Conservation (phyloP, 2,888 invertebrate species). For the Folsomia manolachei region DNA sequence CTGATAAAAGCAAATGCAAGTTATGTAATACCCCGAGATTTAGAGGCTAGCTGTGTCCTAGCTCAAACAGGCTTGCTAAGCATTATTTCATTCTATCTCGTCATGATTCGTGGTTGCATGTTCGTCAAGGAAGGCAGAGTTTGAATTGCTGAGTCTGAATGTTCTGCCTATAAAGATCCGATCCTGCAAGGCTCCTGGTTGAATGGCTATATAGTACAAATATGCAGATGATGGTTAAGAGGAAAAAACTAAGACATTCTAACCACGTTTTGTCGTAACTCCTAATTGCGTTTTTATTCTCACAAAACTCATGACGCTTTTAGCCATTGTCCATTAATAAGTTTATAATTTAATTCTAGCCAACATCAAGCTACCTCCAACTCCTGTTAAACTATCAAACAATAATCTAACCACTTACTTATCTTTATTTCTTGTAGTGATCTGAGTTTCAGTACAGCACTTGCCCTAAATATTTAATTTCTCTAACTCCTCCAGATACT, state of each 20-base stretch:
- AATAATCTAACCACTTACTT: constrained; percentile 20
- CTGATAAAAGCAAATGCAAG: too few species aligned
- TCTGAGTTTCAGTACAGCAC: background rate
- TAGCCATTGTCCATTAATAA: constrained; percentile 24
- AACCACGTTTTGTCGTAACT: constrained; percentile 30
- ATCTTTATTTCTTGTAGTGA: constrained; percentile 4
- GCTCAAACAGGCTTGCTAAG: too few species aligned
- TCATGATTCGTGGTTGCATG: too few species aligned
- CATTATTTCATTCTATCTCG: too few species aligned
- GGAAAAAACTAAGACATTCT: constrained; percentile 15
- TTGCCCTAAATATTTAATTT: too few species aligned
- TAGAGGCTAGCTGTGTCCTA: background rate
- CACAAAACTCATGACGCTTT: constrained; percentile 21
- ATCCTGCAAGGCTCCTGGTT: too few species aligned
- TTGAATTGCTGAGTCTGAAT: too few species aligned
- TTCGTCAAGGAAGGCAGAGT: too few species aligned
- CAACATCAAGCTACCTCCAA: constrained; percentile 12
- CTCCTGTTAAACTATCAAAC: background rate
- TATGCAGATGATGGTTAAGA: background rate
- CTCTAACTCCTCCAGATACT: too few species aligned
- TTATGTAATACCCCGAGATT: background rate
- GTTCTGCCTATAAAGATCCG: too few species aligned
- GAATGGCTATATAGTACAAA: too few species aligned
- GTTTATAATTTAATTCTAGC: constrained; percentile 28
- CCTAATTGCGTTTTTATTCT: constrained; percentile 40